These are phyloP conservation scores for Tragelaphus imberbis DNA, from an alignment of 2,113 vertebrate genomes.

Conservation along the genomic window DNA sequence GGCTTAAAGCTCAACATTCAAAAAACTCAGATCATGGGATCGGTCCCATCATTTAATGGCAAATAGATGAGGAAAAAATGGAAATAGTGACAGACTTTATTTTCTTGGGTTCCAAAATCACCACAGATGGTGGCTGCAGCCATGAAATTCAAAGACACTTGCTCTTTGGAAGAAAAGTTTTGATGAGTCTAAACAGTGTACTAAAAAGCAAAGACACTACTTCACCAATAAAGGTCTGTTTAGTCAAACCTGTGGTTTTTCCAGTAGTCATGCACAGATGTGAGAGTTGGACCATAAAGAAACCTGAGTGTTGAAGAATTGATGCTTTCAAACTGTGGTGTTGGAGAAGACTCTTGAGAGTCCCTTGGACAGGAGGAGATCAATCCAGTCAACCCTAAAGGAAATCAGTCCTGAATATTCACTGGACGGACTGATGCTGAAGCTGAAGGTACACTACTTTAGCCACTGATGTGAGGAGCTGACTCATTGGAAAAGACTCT, in stretches of 20 bases:
- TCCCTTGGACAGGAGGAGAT: not conserved
- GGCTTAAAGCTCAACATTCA: not conserved
- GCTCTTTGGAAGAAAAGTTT: not conserved
- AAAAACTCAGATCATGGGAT: not conserved
- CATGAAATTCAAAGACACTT: not conserved
- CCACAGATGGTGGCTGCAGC: rapidly evolving
- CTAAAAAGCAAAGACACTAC: not conserved
- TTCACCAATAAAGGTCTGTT: not conserved
- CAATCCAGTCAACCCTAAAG: not conserved
- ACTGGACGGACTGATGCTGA: not conserved
- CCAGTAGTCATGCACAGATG: not conserved
- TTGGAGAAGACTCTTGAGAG: not conserved
- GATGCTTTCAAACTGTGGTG: not conserved
- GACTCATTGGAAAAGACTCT: not conserved
- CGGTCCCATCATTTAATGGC: not conserved
- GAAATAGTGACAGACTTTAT: not conserved
- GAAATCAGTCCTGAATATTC: not conserved
- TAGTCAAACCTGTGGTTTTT: not conserved
- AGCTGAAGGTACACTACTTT: not conserved
- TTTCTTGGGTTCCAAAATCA: not conserved
- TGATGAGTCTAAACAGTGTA: not conserved
- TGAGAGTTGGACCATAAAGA: not conserved
- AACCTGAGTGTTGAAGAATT: not conserved
- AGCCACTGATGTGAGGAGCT: not conserved
- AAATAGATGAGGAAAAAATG: not conserved